These are phyloP conservation scores for Temnothorax longispinosus DNA, from an alignment of 1,140 invertebrate genomes.

Conservation along the genomic window DNA sequence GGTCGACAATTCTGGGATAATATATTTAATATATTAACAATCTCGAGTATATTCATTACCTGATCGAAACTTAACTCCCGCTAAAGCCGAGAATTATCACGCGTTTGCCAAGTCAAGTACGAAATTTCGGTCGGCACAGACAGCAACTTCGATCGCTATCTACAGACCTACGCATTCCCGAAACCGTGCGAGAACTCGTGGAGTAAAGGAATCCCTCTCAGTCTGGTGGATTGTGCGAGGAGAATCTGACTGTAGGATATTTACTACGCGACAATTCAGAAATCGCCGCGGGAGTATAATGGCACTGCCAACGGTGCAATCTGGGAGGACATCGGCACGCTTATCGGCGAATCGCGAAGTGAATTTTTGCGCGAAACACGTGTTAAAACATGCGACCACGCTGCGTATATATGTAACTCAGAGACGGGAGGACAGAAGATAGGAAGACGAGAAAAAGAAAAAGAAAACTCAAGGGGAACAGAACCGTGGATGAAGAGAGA, in stretches of 20 bases:
- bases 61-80: constrained; percentile 1
- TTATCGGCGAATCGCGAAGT: constrained; percentile 68
- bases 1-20: not conserved
- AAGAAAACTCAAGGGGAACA: not conserved
- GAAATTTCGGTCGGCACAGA: constrained; percentile 38
- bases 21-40: not conserved
- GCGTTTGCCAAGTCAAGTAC: not conserved
- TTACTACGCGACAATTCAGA: constrained; percentile 68
- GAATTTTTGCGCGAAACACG: constrained; percentile 75
- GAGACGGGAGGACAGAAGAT: not conserved
- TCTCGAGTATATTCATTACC: not conserved
- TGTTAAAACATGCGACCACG: constrained; percentile 72
- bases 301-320: constrained; percentile 54
- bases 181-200: constrained; percentile 59
- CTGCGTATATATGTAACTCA: constrained; percentile 47
- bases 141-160: constrained; percentile 62
- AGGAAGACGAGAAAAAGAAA: not conserved
- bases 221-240: constrained; percentile 27
- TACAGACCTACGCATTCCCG: constrained; percentile 67
- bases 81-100: not conserved
- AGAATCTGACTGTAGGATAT: constrained; percentile 63
- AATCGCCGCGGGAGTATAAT: constrained; percentile 70
- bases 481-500: not conserved
- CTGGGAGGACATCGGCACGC: constrained; percentile 54
- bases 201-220: constrained; percentile 65